Conservation (phyloP, 2,797 vertebrate genomes). For the Falco novaeseelandiae region DNA sequence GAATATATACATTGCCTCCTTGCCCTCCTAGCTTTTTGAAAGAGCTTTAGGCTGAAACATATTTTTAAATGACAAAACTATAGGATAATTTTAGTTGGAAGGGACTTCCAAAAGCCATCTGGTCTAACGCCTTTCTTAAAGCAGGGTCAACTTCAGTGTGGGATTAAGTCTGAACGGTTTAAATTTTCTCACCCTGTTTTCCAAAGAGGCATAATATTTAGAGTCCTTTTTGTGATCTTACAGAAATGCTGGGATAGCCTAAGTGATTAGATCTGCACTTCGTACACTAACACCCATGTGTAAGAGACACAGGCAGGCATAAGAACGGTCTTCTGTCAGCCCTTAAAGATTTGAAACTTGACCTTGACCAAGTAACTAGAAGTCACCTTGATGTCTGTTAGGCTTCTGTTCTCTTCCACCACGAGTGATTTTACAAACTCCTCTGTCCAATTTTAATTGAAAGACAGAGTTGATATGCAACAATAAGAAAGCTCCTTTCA, state of each 20-base stretch:
- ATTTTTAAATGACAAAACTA: not conserved
- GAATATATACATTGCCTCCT: not conserved
- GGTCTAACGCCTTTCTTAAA: not conserved
- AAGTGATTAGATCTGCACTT: not conserved
- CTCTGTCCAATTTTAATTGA: not conserved
- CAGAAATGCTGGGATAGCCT: not conserved
- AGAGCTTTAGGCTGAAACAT: not conserved
- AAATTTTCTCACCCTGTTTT: not conserved
- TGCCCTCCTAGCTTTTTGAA: not conserved
- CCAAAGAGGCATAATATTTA: not conserved
- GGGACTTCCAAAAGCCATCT: not conserved
- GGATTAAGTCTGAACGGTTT: not conserved
- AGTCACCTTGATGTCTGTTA: not conserved
- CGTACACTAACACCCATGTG: not conserved
- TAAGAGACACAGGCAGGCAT: not conserved
- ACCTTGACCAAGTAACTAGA: not conserved
- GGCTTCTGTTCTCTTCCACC: not conserved
- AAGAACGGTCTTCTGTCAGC: not conserved
- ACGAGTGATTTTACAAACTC: not conserved
- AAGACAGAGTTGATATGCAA: not conserved
- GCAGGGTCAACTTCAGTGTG: not conserved
- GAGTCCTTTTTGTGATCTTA: not conserved
- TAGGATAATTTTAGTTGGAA: not conserved
- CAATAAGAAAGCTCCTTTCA: not conserved
- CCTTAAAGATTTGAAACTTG: not conserved